Conservation (phyloP, 53 echinoderm and acorn worm genomes). For the Arbacia lixula region DNA sequence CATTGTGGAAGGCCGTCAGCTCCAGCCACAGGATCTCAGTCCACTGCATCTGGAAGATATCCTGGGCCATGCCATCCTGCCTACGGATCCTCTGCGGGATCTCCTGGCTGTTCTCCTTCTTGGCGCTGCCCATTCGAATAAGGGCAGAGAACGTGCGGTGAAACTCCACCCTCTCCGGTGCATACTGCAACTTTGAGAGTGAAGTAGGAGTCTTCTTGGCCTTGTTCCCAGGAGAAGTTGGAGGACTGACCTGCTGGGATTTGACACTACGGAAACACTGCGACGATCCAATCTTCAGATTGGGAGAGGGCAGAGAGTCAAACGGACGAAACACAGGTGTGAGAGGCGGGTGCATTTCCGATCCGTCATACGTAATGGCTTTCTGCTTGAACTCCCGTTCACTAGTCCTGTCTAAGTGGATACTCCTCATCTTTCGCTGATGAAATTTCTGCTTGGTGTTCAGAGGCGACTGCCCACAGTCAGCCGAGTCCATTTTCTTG, state of each 20-base stretch:
- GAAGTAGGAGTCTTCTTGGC: slow-evolving; percentile 63
- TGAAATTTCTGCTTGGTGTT: slow-evolving; percentile 40
- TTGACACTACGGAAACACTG: slow-evolving; percentile 75
- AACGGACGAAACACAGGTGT: slow-evolving; percentile 44
- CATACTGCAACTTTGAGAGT: slow-evolving; percentile 52
- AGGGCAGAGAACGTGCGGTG: slow-evolving; percentile 89
- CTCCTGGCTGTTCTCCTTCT: slow-evolving; percentile 68
- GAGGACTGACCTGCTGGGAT: slow-evolving; percentile 71
- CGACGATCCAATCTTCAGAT: slow-evolving; percentile 57
- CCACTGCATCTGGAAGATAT: slow-evolving; percentile 74
- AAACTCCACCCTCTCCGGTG: slow-evolving; percentile 80
- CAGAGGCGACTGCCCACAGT: slow-evolving; percentile 10
- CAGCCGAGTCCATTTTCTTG: slow-evolving; percentile 45
- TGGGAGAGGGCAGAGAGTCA: slow-evolving; percentile 68
- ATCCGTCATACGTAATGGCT: slow-evolving; percentile 40
- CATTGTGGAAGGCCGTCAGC: slow-evolving; percentile 82
- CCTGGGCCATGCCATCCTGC: slow-evolving; percentile 47
- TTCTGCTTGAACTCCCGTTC: slow-evolving; percentile 75
- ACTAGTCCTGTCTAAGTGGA: slow-evolving; percentile 39
- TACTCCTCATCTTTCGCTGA: slow-evolving; percentile 29
- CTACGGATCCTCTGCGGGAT: slow-evolving; percentile 40
- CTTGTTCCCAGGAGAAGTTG: slow-evolving; percentile 50
- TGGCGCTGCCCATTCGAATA: slow-evolving; percentile 82
- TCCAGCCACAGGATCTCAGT: slow-evolving; percentile 89
- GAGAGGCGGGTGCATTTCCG: slow-evolving; percentile 34